Conservation (phyloP, 2,888 invertebrate species). For the Chaitophorus viminalis region DNA sequence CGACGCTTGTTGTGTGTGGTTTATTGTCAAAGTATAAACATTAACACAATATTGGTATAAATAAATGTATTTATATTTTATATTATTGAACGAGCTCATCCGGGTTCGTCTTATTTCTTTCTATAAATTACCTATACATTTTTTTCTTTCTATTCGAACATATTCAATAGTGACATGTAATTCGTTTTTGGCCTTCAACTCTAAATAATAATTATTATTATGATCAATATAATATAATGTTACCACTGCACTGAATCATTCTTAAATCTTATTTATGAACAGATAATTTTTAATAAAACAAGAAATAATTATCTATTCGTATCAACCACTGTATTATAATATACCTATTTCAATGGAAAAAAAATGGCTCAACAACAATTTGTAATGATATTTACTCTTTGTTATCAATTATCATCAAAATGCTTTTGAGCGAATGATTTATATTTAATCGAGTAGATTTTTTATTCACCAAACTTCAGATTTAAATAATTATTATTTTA, state of each 20-base stretch:
- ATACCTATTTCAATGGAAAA: not conserved
- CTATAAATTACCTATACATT: not conserved
- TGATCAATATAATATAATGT: not conserved
- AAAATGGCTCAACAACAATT: not conserved
- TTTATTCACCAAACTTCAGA: not conserved
- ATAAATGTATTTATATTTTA: not conserved
- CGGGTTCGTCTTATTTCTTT: not conserved
- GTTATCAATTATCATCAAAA: not conserved
- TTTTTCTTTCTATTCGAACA: not conserved
- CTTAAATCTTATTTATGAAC: not conserved
- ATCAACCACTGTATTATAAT: not conserved
- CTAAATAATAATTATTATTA: constrained; percentile 20
- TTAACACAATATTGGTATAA: not conserved
- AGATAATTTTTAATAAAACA: constrained; percentile 2
- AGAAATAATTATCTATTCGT: not conserved
- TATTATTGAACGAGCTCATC: not conserved
- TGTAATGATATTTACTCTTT: not conserved
- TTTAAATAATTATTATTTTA: not conserved
- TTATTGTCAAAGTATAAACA: not conserved
- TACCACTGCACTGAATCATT: not conserved
- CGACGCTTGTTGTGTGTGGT: no score
- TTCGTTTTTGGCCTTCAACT: constrained; percentile 24
- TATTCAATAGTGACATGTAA: not conserved
- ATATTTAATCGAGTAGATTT: not conserved
- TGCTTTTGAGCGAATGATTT: not conserved